phyloP scores from a whole-genome alignment of 2,888 invertebrate genomes.

The Blomia tropicalis region DNA sequence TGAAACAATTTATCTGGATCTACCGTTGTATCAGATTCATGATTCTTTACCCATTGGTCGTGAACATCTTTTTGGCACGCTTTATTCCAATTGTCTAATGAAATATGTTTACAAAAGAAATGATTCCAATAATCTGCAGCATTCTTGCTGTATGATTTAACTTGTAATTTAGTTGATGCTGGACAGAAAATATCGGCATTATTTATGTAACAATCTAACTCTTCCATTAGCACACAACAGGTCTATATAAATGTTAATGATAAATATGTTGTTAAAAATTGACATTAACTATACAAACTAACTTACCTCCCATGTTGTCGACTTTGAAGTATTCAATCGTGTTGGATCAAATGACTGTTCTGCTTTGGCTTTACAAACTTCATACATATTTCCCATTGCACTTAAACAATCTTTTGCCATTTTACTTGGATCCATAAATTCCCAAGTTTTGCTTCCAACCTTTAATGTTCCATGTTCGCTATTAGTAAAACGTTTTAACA shows the following conservation, averaged over 20 bases:
- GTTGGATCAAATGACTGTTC: background rate
- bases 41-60: background rate
- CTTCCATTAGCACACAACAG: background rate
- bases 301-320: background rate
- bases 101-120: background rate
- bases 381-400: background rate
- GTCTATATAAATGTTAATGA: background rate
- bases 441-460: background rate
- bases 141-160: background rate
- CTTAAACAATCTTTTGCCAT: constrained; percentile 1
- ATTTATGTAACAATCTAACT: background rate
- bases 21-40: too few species aligned
- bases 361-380: background rate
- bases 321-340: background rate
- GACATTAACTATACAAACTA: background rate
- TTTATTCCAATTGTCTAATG: background rate
- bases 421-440: background rate
- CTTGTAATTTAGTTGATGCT: background rate
- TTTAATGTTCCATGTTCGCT: too few species aligned
- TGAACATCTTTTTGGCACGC: background rate
- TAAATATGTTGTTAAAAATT: background rate
- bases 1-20: background rate
- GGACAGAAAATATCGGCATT: constrained; percentile 6
- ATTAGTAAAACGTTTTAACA: too few species aligned
- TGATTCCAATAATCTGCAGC: background rate